Conservation (phyloP, 2,113 vertebrate genomes). For the Nestor notabilis region DNA sequence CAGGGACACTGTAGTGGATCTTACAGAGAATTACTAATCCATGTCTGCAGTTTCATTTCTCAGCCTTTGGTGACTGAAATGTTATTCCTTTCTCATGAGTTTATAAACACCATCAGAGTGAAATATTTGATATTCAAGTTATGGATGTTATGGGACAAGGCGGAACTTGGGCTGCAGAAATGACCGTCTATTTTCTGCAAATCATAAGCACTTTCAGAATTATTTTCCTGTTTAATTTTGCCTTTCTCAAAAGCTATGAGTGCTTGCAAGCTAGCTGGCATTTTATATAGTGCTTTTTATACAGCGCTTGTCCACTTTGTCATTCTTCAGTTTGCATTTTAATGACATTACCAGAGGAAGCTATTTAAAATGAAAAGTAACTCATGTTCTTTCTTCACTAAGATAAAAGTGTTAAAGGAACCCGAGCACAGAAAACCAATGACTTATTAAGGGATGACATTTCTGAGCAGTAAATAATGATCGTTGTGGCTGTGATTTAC, state of each 20-base stretch:
- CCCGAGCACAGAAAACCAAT: not conserved
- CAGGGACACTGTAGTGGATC: not conserved
- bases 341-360: not conserved
- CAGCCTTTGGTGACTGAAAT: not conserved
- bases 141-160: not conserved
- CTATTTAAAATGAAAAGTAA: constrained; percentile 4
- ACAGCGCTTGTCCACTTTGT: not conserved
- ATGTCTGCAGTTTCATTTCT: not conserved
- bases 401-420: constrained; percentile 12
- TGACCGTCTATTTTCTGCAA: not conserved
- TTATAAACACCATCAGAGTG: not conserved
- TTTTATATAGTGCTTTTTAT: not conserved
- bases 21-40: not conserved
- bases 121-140: not conserved
- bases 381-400: not conserved
- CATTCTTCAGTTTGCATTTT: constrained; percentile 22
- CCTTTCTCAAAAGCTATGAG: not conserved
- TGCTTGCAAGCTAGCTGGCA: not conserved
- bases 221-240: not conserved
- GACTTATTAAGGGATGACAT: not conserved
- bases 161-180: not conserved
- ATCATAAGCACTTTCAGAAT: not conserved
- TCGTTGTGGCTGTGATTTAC: not conserved
- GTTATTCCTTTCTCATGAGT: not conserved
- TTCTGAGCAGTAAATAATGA: constrained; percentile 19